phyloP scores from a whole-genome alignment of 2,797 vertebrate genomes.

The Furcifer pardalis region DNA sequence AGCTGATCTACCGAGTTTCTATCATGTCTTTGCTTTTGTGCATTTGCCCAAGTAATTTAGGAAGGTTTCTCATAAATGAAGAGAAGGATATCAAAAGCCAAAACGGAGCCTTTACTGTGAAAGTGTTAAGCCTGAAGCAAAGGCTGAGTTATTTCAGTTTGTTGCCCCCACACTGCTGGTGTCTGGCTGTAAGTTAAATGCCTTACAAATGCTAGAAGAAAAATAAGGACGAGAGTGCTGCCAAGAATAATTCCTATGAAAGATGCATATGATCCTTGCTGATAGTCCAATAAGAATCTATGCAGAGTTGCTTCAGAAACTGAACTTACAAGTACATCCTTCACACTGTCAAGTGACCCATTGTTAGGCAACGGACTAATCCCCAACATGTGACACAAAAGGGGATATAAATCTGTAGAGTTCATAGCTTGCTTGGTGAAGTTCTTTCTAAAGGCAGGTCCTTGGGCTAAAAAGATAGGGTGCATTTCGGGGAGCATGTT shows the following conservation, averaged over 20 bases:
- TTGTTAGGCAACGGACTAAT: constrained; percentile 85
- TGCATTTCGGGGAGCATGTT: constrained; percentile 90
- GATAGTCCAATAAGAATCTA: constrained; percentile 8
- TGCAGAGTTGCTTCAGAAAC: constrained; percentile 21
- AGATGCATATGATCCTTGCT: constrained; percentile 74
- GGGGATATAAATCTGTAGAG: constrained; percentile 89
- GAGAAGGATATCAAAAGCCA: constrained; percentile 29
- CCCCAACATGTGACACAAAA: constrained; percentile 88
- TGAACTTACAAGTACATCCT: constrained; percentile 81
- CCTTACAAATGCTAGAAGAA: constrained; percentile 82
- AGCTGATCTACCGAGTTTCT: background rate
- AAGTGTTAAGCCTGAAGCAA: constrained; percentile 82
- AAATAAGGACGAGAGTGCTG: constrained; percentile 81
- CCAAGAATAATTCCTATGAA: constrained; percentile 84
- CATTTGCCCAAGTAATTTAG: background rate
- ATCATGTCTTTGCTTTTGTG: background rate
- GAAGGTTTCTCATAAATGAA: constrained; percentile 30
- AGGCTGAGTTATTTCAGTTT: constrained; percentile 86
- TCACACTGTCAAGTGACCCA: constrained; percentile 83
- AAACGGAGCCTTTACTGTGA: background rate
- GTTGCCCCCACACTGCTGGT: constrained; percentile 75
- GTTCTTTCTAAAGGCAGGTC: constrained; percentile 87
- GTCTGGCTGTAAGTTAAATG: constrained; percentile 82
- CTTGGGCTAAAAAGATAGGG: constrained; percentile 88
- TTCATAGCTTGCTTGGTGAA: constrained; percentile 82